Evolutionary conservation across 1,140 invertebrate species (phyloP).

Genomic region (Zophobas morio): DNA sequence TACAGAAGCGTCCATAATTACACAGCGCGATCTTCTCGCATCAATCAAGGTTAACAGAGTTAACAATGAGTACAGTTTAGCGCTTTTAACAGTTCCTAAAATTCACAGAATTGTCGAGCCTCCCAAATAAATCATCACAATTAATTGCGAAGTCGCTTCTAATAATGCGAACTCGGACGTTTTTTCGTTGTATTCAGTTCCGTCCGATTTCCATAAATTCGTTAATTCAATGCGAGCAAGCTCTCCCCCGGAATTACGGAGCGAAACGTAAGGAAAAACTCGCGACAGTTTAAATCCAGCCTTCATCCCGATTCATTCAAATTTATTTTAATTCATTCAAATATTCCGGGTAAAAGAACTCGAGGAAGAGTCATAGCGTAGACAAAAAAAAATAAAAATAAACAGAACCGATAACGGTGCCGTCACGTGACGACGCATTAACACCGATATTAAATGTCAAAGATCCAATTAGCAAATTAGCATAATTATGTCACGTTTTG

Average conservation of each 20-base stretch:
- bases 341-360: conserved; percentile 15
- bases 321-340: conserved; percentile 29
- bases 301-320: conserved; percentile 4
- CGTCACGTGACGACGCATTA: neutral
- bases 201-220: no score
- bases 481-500: conserved; percentile 5
- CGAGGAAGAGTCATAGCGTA: neutral
- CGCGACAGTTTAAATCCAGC: conserved; percentile 10
- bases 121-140: neutral
- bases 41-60: conserved; percentile 15
- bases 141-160: neutral
- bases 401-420: neutral
- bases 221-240: neutral
- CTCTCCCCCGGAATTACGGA: neutral
- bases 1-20: neutral
- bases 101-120: conserved; percentile 23
- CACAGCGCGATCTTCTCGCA: conserved; percentile 12
- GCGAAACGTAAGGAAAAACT: neutral
- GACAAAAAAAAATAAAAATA: no score
- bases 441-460: conserved; percentile 1
- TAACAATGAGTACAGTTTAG: conserved; percentile 24
- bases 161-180: neutral
- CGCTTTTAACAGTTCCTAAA: neutral
- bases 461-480: neutral
- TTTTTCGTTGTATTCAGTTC: neutral